phyloP scores from a whole-genome alignment of 2,888 invertebrate genomes.

The Bibio marci region DNA sequence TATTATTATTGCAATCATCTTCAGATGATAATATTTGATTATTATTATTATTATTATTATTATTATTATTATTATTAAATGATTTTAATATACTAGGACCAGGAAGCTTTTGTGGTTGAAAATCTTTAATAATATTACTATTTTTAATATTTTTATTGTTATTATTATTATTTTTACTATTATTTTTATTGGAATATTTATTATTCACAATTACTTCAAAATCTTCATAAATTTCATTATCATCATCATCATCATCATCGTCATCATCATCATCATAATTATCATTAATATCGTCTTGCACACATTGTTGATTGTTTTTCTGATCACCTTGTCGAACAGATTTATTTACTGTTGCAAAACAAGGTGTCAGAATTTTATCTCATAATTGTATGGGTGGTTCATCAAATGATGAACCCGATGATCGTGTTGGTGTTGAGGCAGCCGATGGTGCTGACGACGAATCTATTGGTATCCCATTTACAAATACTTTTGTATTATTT shows the following conservation, averaged over 20 bases:
- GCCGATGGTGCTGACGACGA: conserved; percentile 4
- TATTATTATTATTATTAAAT: conserved; percentile 21
- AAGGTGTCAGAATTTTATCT: conserved; percentile 35
- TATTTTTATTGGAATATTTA: no score
- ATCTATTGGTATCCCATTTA: conserved; percentile 7
- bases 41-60: conserved; percentile 10
- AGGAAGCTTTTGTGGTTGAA: conserved; percentile 21
- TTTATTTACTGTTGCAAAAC: not conserved
- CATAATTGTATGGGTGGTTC: conserved; percentile 29
- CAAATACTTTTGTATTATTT: conserved; percentile 26
- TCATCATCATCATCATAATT: no score
- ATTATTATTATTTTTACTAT: no score
- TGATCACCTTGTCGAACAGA: not conserved
- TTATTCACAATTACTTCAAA: no score
- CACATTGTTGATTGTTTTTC: no score
- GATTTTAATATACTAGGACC: conserved; percentile 32
- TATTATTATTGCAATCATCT: no score
- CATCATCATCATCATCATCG: no score
- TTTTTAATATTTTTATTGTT: no score
- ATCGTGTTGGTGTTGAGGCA: no score
- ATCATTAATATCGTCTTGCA: no score
- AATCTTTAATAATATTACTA: not conserved
- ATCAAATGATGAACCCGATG: conserved; percentile 11
- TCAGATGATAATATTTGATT: no score
- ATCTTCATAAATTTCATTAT: no score